Percentiles rank a stretch among this genome's conserved stretches.
Evolutionary conservation across 2,888 invertebrate genomes (phyloP).

Genomic region (Cheilosia impressa): DNA sequence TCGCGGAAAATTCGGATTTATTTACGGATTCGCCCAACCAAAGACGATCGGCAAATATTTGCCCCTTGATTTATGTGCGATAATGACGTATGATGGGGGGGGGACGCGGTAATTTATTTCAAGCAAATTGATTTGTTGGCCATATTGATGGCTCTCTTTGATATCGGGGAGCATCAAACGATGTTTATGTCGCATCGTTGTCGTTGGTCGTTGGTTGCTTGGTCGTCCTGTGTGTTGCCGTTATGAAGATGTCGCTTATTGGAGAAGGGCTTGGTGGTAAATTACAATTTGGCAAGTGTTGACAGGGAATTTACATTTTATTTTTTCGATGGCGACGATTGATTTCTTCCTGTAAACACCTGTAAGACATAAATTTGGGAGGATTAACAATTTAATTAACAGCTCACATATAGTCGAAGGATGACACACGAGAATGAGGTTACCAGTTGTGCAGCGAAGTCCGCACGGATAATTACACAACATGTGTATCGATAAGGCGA

Average conservation of each 20-base stretch:
- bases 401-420: neutral
- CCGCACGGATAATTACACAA: neutral
- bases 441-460: neutral
- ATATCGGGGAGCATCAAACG: conserved; percentile 63
- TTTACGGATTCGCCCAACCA: conserved; percentile 59
- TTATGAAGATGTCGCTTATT: neutral
- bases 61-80: conserved; percentile 36
- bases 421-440: conserved; percentile 12
- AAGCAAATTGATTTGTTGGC: conserved; percentile 70
- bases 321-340: conserved; percentile 12
- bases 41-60: conserved; percentile 1
- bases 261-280: conserved; percentile 19
- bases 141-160: conserved; percentile 67
- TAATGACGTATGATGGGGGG: neutral
- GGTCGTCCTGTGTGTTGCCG: neutral
- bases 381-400: conserved; percentile 7
- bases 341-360: conserved; percentile 63
- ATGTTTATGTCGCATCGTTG: conserved; percentile 29
- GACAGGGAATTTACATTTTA: conserved; percentile 12
- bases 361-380: conserved; percentile 43
- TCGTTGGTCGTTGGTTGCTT: neutral
- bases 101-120: conserved; percentile 52
- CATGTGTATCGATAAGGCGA: neutral
- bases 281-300: conserved; percentile 55
- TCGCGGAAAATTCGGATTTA: conserved; percentile 49